A percentile compares a stretch with the other conserved stretches of the same genome.
These are phyloP conservation scores for Vicugna pacos DNA, from an alignment of 2,113 vertebrate genomes.

Conservation along the genomic window DNA sequence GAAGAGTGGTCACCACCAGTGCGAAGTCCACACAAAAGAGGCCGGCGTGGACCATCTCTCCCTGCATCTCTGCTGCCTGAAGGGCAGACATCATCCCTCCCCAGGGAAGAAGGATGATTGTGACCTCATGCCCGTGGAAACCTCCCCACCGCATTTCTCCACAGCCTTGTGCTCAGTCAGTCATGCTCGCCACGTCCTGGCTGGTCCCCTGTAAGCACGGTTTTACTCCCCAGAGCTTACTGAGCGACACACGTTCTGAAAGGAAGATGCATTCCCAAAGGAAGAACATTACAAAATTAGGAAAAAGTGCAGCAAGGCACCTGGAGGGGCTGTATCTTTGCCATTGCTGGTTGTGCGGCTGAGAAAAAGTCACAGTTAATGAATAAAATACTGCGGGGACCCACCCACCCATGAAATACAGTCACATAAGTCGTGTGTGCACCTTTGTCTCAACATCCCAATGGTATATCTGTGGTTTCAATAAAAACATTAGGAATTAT, in stretches of 20 bases:
- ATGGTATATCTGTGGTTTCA: neutral
- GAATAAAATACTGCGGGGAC: neutral
- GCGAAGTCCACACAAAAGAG: accelerated
- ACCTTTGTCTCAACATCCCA: neutral
- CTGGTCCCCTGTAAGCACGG: neutral
- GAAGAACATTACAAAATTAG: neutral
- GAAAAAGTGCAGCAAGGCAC: accelerated
- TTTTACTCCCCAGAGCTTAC: neutral
- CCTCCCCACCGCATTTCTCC: too few species aligned
- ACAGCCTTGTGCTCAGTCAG: neutral
- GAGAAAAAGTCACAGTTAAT: neutral
- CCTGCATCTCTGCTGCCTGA: neutral
- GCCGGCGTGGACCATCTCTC: accelerated
- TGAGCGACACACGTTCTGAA: neutral
- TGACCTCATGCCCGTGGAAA: neutral
- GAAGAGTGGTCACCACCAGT: accelerated
- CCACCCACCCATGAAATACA: accelerated
- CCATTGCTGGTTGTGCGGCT: neutral
- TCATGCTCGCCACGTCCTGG: too few species aligned
- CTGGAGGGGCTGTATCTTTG: accelerated
- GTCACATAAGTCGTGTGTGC: accelerated
- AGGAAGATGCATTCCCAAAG: neutral
- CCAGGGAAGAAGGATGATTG: neutral
- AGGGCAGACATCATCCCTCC: neutral
- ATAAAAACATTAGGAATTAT: neutral